Base-by-base conservation (phyloP, 2,113 vertebrate genomes). In the Cariama cristata region DNA sequence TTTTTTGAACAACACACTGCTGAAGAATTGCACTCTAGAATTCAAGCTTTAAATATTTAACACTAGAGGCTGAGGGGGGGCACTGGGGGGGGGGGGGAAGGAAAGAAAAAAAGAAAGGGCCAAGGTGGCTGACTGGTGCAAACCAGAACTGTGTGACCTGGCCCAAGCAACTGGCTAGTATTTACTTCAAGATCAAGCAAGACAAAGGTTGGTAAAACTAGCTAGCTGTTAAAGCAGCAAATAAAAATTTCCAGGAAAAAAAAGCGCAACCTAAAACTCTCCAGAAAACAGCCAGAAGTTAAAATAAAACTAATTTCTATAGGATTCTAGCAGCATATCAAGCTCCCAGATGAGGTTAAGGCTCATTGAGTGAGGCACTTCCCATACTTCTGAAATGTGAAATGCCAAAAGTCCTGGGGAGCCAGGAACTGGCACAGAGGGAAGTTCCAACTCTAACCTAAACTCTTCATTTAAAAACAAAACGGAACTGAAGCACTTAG, bases 261-360 rank as follows among this genome's bases (percentile, higher is more conserved):
- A 62, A 26, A 14, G 4, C 6, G 15, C 38, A 63, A 49, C 30
- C 28, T 32, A 14, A 52, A 84, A 38, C 32, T 38, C 15, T 26
- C 49, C 40, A 27, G 16, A 47, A 80, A 69, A 18, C 7, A 64
- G 26, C 3, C 33, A 60, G 8, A 47, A 77, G 35, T 38, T 85
- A 23, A 56, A 91, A 73, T 22, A 38, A 45, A 86, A 12, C 17
- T 10, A 1, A 35, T 73, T 86, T 38, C 28, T 59, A 23, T 3
- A 5, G 5, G 53, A 59, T n/a, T 81, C 2, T 0, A 62, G 77
- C n/a, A 86, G 74, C 21, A 38, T 13, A 24, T 2, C 0, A 1
- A 77, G 63, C 30, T 77, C 40, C 45, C 18, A 50, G 86, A 21
- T 9, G 19, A 74, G 30, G 33, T 33, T 23, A 30, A 72, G 23